A percentile compares a stretch with the other conserved stretches of the same genome.
These are phyloP conservation scores for Perccottus glenii DNA, from an alignment of 2,113 vertebrate genomes.

Conservation along the genomic window DNA sequence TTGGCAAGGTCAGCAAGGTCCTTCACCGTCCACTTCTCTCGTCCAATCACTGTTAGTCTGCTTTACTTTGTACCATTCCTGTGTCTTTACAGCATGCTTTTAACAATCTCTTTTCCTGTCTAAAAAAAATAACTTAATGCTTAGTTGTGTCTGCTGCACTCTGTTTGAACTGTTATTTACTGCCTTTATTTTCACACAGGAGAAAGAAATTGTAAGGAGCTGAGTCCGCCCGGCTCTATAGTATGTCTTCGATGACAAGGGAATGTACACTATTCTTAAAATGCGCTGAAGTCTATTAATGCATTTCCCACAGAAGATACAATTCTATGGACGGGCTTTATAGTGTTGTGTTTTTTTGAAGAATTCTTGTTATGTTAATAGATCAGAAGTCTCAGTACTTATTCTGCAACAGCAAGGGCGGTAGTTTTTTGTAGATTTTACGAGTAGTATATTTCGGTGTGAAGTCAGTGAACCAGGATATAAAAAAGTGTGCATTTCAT, in stretches of 20 bases:
- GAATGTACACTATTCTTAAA: constrained; percentile 16
- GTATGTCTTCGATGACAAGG: constrained; percentile 24
- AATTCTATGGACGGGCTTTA: neutral
- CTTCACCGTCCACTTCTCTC: constrained; percentile 32
- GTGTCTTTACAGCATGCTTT: neutral
- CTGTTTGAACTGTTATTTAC: constrained; percentile 10
- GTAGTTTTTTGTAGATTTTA: neutral
- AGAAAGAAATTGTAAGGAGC: constrained; percentile 11
- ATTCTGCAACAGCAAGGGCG: too few species aligned
- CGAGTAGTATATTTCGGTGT: neutral
- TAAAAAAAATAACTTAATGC: constrained; percentile 6
- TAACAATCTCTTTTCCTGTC: neutral
- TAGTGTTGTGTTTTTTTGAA: neutral
- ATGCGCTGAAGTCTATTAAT: neutral
- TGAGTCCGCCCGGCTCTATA: constrained; percentile 36
- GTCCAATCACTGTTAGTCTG: constrained; percentile 29
- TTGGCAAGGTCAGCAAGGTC: constrained; percentile 44
- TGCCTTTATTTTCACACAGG: constrained; percentile 6
- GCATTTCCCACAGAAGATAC: neutral
- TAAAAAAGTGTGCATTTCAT: neutral
- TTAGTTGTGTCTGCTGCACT: constrained; percentile 18
- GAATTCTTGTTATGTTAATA: neutral
- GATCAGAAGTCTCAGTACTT: too few species aligned
- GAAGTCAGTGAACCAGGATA: neutral
- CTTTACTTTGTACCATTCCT: neutral